phyloP scores from a whole-genome alignment of 2,888 invertebrate species.

The Hypena proboscidalis region DNA sequence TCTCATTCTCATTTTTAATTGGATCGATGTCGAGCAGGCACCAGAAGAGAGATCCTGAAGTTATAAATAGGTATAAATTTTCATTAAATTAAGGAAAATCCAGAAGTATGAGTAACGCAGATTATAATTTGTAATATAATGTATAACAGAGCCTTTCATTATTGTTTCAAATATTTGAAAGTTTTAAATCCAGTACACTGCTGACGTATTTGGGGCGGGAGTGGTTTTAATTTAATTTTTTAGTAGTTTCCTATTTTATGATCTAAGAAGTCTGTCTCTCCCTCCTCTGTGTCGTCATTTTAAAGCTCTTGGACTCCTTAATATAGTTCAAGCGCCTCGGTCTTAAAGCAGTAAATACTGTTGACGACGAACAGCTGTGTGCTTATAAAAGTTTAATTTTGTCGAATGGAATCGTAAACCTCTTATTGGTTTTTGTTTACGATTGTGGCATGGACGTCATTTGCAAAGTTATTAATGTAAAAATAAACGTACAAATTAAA shows the following conservation, averaged over 20 bases:
- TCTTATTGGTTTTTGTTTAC: slow-evolving; percentile 79
- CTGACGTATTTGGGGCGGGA: too few species aligned
- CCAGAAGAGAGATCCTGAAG: slow-evolving; percentile 95
- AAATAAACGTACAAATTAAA: slow-evolving; percentile 29
- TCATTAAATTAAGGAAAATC: slow-evolving; percentile 38
- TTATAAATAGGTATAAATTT: slow-evolving; percentile 50
- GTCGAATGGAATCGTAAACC: slow-evolving; percentile 78
- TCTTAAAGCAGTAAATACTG: slow-evolving; percentile 53
- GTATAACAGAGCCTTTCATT: too few species aligned
- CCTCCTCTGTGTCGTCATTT: too few species aligned
- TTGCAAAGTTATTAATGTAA: slow-evolving; percentile 57
- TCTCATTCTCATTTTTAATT: slow-evolving; percentile 99
- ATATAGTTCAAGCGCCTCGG: slow-evolving; percentile 36
- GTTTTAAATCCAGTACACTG: too few species aligned
- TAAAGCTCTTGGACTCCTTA: too few species aligned
- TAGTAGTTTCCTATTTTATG: too few species aligned
- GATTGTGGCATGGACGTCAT: slow-evolving; percentile 65
- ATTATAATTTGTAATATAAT: too few species aligned
- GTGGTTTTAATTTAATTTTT: too few species aligned
- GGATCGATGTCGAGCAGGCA: slow-evolving; percentile 98
- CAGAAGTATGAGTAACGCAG: slow-evolving; percentile 28
- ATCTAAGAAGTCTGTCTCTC: too few species aligned
- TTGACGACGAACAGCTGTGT: slow-evolving; percentile 67
- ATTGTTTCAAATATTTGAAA: too few species aligned
- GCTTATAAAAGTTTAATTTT: slow-evolving; percentile 81